Evolutionary conservation across 1,140 invertebrate species (phyloP).

Genomic region (Andricus grossulariae): DNA sequence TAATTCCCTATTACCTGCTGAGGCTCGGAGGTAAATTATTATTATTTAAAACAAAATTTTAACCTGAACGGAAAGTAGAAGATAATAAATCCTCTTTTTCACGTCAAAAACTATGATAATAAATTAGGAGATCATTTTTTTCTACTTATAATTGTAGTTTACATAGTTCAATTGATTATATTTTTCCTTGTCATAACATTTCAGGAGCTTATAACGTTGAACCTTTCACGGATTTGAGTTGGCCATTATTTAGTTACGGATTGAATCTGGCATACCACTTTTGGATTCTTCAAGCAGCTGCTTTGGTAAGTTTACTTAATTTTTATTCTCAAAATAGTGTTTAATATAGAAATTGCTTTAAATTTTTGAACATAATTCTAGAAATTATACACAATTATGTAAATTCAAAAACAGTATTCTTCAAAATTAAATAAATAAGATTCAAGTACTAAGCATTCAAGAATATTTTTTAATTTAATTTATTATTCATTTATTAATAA

Average conservation of each 20-base stretch:
- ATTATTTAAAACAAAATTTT: constrained; percentile 41
- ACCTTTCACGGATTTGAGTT: constrained; percentile 87
- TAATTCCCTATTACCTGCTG: constrained; percentile 94
- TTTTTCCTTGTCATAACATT: constrained; percentile 3
- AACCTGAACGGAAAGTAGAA: constrained; percentile 1
- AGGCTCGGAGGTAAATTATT: constrained; percentile 84
- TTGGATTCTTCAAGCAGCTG: constrained; percentile 86
- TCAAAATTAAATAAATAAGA: too few species aligned
- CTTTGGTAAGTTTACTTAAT: constrained; percentile 82
- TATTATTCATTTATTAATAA: too few species aligned
- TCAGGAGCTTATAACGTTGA: constrained; percentile 92
- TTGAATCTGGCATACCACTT: constrained; percentile 93
- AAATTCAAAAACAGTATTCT: too few species aligned
- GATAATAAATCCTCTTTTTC: too few species aligned
- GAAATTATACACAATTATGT: too few species aligned
- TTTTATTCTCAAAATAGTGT: constrained; percentile 36
- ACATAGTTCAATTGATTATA: constrained; percentile 2
- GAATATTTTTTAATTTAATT: too few species aligned
- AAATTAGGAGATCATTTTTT: too few species aligned
- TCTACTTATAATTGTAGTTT: constrained; percentile 30
- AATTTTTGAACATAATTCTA: too few species aligned
- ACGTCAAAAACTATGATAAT: too few species aligned
- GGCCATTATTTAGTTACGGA: constrained; percentile 88
- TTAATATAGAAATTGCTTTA: too few species aligned
- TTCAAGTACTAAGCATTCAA: too few species aligned